Percentiles rank a stretch among this genome's conserved stretches.
Evolutionary conservation across 2,797 vertebrate species (phyloP).

Genomic region (Gallinago stenura): DNA sequence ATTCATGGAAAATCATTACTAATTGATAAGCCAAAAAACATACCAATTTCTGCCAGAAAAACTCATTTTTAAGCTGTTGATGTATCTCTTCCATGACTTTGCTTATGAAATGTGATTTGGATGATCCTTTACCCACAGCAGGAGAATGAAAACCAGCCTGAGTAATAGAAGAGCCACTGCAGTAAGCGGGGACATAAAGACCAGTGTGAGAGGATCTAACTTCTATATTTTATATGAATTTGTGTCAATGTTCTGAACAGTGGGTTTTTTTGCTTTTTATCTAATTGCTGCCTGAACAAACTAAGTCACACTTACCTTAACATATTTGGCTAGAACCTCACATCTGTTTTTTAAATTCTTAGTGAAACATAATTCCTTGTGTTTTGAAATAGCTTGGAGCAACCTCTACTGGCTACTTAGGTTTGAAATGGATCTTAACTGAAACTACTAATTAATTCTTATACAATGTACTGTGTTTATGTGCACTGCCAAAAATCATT

Average conservation of each 20-base stretch:
- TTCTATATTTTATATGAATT: not conserved
- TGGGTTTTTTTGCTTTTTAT: not conserved
- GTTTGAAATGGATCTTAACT: not conserved
- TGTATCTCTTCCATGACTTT: constrained; percentile 25
- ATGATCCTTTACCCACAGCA: not conserved
- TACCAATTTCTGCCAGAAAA: constrained; percentile 39
- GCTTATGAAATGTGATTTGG: constrained; percentile 27
- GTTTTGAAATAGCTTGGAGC: constrained; percentile 16
- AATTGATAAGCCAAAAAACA: constrained; percentile 56
- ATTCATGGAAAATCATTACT: constrained; percentile 55
- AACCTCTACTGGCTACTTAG: constrained; percentile 1
- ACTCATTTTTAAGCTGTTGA: not conserved
- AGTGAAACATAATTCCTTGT: not conserved
- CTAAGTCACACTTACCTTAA: not conserved
- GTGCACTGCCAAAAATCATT: not conserved
- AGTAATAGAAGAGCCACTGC: not conserved
- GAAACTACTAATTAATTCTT: not conserved
- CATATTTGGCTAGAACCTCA: not conserved
- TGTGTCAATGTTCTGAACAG: not conserved
- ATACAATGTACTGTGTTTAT: not conserved
- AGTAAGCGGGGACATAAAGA: not conserved
- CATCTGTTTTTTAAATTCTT: constrained; percentile 20
- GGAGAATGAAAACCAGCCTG: not conserved
- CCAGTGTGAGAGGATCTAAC: not conserved
- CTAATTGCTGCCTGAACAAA: not conserved